These are phyloP conservation scores for Ladona fulva DNA, from an alignment of 1,140 invertebrate species.

Conservation along the genomic window DNA sequence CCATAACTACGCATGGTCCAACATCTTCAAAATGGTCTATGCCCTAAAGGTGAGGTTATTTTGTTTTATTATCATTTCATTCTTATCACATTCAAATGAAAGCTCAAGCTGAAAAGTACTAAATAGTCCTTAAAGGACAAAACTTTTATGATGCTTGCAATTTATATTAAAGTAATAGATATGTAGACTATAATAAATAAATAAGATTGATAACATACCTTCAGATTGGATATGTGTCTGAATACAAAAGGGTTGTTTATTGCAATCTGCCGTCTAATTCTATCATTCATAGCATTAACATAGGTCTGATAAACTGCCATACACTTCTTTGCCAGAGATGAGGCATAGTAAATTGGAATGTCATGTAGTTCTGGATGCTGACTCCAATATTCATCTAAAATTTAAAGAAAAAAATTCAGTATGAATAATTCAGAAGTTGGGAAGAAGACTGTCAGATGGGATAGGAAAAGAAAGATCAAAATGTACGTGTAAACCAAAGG, in stretches of 20 bases:
- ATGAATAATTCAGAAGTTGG: constrained; percentile 1
- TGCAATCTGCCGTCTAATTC: constrained; percentile 90
- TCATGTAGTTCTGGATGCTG: constrained; percentile 97
- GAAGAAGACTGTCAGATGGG: neutral
- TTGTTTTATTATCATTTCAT: neutral
- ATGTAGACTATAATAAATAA: neutral
- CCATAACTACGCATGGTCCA: constrained; percentile 98
- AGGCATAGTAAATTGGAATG: constrained; percentile 99
- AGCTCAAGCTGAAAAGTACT: too few relatives aligned
- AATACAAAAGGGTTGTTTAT: constrained; percentile 97
- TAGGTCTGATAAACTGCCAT: constrained; percentile 99
- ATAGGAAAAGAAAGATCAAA: neutral
- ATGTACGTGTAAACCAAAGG: too few relatives aligned
- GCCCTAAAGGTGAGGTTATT: constrained; percentile 47
- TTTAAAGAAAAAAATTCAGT: constrained; percentile 23
- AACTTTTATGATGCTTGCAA: neutral
- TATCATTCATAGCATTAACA: constrained; percentile 98
- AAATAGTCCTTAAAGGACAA: too few relatives aligned
- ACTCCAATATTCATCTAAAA: constrained; percentile 92
- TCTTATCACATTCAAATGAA: too few relatives aligned
- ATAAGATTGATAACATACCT: constrained; percentile 49
- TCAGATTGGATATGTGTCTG: constrained; percentile 96
- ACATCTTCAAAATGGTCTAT: constrained; percentile 99
- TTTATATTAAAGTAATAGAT: neutral
- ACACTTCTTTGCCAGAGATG: constrained; percentile 97